Evolutionary conservation across 2,797 vertebrate species (phyloP).

Genomic region (Diplodus puntazzo): DNA sequence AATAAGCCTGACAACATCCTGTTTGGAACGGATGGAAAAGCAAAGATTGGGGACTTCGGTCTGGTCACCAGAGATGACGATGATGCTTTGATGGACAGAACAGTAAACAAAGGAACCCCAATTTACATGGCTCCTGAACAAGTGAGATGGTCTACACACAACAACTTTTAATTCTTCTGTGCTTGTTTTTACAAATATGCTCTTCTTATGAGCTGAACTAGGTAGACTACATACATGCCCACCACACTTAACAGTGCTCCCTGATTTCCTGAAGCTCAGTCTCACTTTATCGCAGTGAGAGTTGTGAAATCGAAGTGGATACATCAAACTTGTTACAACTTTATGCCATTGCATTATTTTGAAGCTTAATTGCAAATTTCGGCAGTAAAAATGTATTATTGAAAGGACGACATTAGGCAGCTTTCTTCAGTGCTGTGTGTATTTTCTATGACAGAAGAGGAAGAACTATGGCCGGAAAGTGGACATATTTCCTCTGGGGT

Average conservation of each 20-base stretch:
- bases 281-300: too few species aligned
- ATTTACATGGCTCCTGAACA: slow-evolving; percentile 92
- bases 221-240: not conserved
- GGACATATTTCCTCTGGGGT: slow-evolving; percentile 84
- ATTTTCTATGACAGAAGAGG: slow-evolving; percentile 43
- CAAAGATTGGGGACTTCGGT: slow-evolving; percentile 93
- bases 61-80: slow-evolving; percentile 80
- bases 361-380: too few species aligned
- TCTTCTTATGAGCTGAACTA: not conserved
- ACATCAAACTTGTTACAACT: too few species aligned
- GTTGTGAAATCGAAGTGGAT: too few species aligned
- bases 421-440: not conserved
- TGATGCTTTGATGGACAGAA: slow-evolving; percentile 56
- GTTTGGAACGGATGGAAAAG: slow-evolving; percentile 73
- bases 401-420: too few species aligned
- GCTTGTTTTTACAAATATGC: not conserved
- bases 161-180: not conserved
- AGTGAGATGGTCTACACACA: slow-evolving; percentile 69
- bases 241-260: too few species aligned
- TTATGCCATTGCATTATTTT: too few species aligned
- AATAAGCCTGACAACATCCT: slow-evolving; percentile 90
- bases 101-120: slow-evolving; percentile 74
- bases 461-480: slow-evolving; percentile 71
- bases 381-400: too few species aligned
- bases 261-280: too few species aligned